Conservation (phyloP, 2,888 invertebrate species). For the Selenia dentaria region DNA sequence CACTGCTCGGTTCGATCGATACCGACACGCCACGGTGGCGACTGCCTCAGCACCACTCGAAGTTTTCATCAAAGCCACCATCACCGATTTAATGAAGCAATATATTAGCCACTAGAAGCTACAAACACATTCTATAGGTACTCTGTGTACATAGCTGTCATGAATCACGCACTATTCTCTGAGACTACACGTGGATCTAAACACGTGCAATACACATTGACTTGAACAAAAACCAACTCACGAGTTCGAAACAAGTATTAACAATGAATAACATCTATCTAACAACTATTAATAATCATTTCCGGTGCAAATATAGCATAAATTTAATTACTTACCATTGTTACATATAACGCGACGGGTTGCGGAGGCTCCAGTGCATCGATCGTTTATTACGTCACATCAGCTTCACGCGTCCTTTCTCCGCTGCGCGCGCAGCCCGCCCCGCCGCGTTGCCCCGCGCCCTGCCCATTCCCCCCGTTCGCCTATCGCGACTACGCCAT, state of each 20-base stretch:
- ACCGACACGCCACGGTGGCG: constrained; percentile 12
- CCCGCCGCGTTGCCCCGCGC: constrained; percentile 41
- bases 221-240: too few species aligned
- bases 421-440: constrained; percentile 80
- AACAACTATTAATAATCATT: too few species aligned
- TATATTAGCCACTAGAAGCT: too few species aligned
- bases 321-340: too few species aligned
- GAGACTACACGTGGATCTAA: too few species aligned
- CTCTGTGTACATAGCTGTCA: too few species aligned
- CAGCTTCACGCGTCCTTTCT: constrained; percentile 74
- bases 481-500: constrained; percentile 58
- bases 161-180: too few species aligned
- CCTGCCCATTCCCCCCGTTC: constrained; percentile 55
- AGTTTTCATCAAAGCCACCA: background rate
- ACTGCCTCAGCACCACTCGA: background rate
- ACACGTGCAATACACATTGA: too few species aligned
- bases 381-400: constrained; percentile 76
- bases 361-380: constrained; percentile 54
- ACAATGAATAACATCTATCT: too few species aligned
- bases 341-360: background rate
- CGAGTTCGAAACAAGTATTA: too few species aligned
- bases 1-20: constrained; percentile 37
- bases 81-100: background rate
- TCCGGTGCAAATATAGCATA: too few species aligned
- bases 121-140: too few species aligned